A percentile compares a stretch with the other conserved stretches of the same genome.
These are phyloP conservation scores for Anoplophora glabripennis DNA, from an alignment of 1,140 invertebrate genomes.

Conservation along the genomic window DNA sequence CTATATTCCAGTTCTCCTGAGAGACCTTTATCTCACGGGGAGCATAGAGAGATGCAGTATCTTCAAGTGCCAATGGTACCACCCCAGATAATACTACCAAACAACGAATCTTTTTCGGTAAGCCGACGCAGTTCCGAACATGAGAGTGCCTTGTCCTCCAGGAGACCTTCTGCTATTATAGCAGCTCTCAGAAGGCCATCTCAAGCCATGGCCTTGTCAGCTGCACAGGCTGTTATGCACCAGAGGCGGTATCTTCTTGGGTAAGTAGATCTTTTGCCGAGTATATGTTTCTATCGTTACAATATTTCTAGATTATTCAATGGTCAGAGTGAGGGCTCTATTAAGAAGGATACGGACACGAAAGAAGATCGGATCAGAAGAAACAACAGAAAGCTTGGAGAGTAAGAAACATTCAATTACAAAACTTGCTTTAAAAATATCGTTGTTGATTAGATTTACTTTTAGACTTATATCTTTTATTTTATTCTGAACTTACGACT, in stretches of 20 bases:
- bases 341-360: constrained; percentile 20
- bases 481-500: too few relatives aligned
- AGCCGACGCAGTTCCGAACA: not conserved
- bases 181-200: constrained; percentile 57
- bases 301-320: constrained; percentile 26
- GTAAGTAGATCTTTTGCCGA: constrained; percentile 20
- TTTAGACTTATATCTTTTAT: too few relatives aligned
- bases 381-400: constrained; percentile 47
- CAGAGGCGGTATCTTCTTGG: constrained; percentile 40
- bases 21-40: too few relatives aligned
- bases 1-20: too few relatives aligned
- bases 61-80: too few relatives aligned
- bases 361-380: constrained; percentile 34
- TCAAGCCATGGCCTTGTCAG: constrained; percentile 55
- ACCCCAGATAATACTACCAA: too few relatives aligned
- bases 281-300: not conserved
- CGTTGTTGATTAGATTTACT: constrained; percentile 1
- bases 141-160: constrained; percentile 37
- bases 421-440: not conserved
- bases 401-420: constrained; percentile 50
- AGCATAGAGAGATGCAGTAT: too few relatives aligned
- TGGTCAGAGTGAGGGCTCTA: constrained; percentile 24
- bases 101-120: not conserved
- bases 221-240: constrained; percentile 48
- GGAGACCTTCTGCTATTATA: constrained; percentile 56